A percentile compares a stretch with the other conserved stretches of the same genome.
phyloP scores from a whole-genome alignment of 1,140 invertebrate genomes.

The Trypoxylus dichotomus region DNA sequence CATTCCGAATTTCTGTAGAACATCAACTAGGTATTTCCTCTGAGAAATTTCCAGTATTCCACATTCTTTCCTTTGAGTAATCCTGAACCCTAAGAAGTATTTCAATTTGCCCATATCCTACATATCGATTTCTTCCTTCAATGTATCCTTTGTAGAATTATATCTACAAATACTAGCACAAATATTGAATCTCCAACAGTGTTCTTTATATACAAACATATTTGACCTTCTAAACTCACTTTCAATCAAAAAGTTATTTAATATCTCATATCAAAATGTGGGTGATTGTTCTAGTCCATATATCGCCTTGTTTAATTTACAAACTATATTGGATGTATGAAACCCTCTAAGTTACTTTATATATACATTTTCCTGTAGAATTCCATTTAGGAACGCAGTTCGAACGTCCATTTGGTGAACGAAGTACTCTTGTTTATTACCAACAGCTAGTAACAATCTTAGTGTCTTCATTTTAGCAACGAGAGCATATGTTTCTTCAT shows the following conservation, averaged over 20 bases:
- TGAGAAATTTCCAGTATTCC: not conserved
- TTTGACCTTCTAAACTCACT: not conserved
- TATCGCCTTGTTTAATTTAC: too few species aligned
- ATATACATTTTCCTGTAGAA: not conserved
- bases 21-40: not conserved
- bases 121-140: slow-evolving; percentile 7
- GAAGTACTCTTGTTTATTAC: not conserved
- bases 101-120: slow-evolving; percentile 6
- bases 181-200: not conserved
- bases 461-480: not conserved
- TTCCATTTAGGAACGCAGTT: slow-evolving; percentile 3
- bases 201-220: slow-evolving; percentile 8
- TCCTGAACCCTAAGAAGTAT: not conserved
- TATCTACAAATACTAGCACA: slow-evolving; percentile 4
- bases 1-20: not conserved
- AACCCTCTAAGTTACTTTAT: too few species aligned
- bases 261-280: too few species aligned
- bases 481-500: not conserved
- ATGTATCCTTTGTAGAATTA: not conserved
- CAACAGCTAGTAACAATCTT: not conserved
- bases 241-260: not conserved
- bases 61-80: not conserved
- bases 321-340: too few species aligned
- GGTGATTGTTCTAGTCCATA: too few species aligned
- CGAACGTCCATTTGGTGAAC: not conserved